phyloP scores from a whole-genome alignment of 2,888 invertebrate genomes.

The Tipula lateralis region DNA sequence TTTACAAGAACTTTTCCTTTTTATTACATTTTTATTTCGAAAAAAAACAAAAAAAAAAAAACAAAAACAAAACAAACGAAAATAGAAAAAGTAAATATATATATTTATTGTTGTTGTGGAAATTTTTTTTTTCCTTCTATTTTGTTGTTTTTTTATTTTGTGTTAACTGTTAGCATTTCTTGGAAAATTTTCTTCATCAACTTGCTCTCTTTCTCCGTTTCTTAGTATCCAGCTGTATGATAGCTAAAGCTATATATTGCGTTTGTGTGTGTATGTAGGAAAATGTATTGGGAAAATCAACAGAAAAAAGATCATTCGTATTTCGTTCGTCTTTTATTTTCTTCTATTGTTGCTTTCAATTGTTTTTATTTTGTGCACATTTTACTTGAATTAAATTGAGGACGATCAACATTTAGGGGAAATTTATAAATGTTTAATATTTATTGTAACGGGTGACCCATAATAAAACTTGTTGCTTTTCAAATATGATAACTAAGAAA shows the following conservation, averaged over 20 bases:
- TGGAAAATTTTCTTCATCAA: not conserved
- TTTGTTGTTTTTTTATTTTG: not conserved
- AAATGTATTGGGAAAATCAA: not conserved
- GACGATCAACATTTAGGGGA: slow-evolving; percentile 11
- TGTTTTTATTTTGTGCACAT: not conserved
- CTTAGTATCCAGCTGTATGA: not conserved
- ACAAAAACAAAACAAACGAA: not conserved
- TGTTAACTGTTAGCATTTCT: not conserved
- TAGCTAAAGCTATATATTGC: not conserved
- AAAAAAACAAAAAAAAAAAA: not conserved
- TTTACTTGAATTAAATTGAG: not conserved
- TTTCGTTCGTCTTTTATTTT: slow-evolving; percentile 1
- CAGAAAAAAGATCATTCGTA: not conserved
- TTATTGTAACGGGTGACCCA: not conserved
- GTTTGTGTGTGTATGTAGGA: not conserved
- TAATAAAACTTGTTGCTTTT: not conserved
- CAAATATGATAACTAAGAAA: too few species aligned
- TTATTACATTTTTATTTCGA: not conserved
- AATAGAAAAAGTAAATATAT: not conserved
- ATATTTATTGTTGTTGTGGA: not conserved
- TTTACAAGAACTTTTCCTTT: slow-evolving; percentile 11
- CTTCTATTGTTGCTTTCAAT: not conserved
- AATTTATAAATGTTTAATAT: not conserved
- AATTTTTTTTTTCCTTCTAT: not conserved
- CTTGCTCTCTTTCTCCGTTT: not conserved